phyloP scores from a whole-genome alignment of 2,113 vertebrate species.

The Osmerus eperlanus region DNA sequence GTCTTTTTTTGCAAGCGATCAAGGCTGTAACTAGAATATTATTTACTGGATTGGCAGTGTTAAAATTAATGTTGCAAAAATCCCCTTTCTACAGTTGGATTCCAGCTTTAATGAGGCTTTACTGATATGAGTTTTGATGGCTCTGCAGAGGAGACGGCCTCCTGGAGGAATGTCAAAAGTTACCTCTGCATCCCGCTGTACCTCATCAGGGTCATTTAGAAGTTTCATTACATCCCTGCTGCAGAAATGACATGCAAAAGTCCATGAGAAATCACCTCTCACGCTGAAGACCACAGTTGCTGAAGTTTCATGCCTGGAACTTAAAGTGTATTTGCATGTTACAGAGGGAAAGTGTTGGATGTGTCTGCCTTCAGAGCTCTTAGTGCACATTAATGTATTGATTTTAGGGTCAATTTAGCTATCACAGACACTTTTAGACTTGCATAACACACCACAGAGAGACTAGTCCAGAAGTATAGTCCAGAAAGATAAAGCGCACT shows the following conservation, averaged over 20 bases:
- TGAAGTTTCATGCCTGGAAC: conserved; percentile 17
- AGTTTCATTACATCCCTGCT: conserved; percentile 35
- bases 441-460: conserved; percentile 42
- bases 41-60: conserved; percentile 81
- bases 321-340: conserved; percentile 67
- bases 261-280: conserved; percentile 47
- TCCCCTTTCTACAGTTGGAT: conserved; percentile 75
- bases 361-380: conserved; percentile 51
- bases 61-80: conserved; percentile 86
- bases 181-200: conserved; percentile 55
- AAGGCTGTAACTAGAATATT: conserved; percentile 74
- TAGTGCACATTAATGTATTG: conserved; percentile 58
- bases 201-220: conserved; percentile 55
- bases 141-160: conserved; percentile 58
- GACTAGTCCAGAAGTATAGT: conserved; percentile 10
- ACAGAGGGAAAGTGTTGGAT: conserved; percentile 43
- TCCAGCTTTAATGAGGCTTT: conserved; percentile 81
- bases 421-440: conserved; percentile 42
- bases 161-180: conserved; percentile 62
- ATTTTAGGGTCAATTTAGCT: conserved; percentile 52
- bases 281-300: conserved; percentile 19
- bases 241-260: conserved; percentile 33
- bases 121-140: conserved; percentile 78
- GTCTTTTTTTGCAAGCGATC: conserved; percentile 58
- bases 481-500: background rate